These are phyloP conservation scores for Amphilophus citrinellus DNA, from an alignment of 2,113 vertebrate species.

Conservation along the genomic window DNA sequence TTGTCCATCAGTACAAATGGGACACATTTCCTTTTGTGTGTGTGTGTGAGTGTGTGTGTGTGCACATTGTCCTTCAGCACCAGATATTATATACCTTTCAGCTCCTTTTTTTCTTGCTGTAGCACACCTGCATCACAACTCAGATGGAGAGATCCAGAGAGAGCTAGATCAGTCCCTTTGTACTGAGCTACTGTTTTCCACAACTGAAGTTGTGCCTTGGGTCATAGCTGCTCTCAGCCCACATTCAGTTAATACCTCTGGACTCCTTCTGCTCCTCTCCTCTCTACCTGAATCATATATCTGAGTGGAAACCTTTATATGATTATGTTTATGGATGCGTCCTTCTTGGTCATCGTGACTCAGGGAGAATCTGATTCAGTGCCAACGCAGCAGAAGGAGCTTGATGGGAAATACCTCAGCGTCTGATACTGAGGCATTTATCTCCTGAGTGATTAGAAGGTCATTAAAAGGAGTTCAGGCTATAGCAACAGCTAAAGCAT, in stretches of 20 bases:
- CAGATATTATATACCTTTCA: background rate
- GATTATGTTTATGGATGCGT: constrained; percentile 4
- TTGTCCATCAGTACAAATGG: constrained; percentile 60
- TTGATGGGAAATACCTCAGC: background rate
- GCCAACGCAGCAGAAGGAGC: constrained; percentile 18
- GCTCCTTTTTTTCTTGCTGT: background rate
- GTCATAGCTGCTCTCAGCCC: background rate
- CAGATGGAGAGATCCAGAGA: background rate
- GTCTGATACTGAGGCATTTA: background rate
- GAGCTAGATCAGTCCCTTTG: background rate
- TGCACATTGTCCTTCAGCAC: constrained; percentile 17
- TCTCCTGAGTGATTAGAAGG: constrained; percentile 7
- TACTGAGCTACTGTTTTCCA: background rate
- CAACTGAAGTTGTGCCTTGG: background rate
- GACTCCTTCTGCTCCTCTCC: background rate
- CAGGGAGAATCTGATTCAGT: background rate
- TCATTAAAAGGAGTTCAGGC: background rate
- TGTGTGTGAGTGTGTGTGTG: background rate
- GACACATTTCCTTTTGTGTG: constrained; percentile 24
- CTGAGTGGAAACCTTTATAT: background rate
- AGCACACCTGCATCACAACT: background rate
- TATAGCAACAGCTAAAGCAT: background rate
- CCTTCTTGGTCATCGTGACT: background rate
- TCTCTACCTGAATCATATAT: background rate
- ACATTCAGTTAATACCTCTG: background rate